Percentiles rank a stretch among this genome's conserved stretches.
phyloP scores from a whole-genome alignment of 2,113 vertebrate species.

The Tyto alba region DNA sequence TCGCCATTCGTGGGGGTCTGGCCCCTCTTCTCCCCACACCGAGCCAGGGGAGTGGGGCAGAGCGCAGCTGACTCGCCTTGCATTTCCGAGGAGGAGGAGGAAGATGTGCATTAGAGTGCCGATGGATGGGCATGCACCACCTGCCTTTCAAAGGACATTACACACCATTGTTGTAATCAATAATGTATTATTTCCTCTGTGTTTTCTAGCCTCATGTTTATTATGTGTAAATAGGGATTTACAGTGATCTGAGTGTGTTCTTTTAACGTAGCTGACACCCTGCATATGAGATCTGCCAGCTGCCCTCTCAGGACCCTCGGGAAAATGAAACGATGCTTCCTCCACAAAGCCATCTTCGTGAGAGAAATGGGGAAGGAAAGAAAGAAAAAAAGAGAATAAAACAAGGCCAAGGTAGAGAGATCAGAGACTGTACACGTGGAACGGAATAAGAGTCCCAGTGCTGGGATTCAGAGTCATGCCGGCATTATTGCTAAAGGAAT shows the following conservation, averaged over 20 bases:
- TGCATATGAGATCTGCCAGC: neutral
- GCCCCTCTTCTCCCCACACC: neutral
- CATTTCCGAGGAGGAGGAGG: neutral
- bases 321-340: constrained; percentile 16
- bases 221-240: constrained; percentile 68
- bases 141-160: constrained; percentile 38
- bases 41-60: neutral
- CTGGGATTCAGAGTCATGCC: neutral
- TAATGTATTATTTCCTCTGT: constrained; percentile 44
- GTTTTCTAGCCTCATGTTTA: constrained; percentile 38
- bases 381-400: neutral
- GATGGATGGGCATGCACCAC: neutral
- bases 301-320: neutral
- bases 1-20: neutral
- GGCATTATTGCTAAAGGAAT: neutral
- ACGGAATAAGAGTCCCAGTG: neutral
- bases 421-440: neutral
- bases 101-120: fast-evolving
- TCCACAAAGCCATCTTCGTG: neutral
- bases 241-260: constrained; percentile 24
- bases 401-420: constrained; percentile 5
- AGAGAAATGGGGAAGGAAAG: neutral
- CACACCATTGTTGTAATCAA: constrained; percentile 47
- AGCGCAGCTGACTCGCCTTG: neutral
- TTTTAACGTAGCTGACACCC: constrained; percentile 47